Conservation (phyloP, 2,888 invertebrate genomes). For the Rapana venosa region DNA sequence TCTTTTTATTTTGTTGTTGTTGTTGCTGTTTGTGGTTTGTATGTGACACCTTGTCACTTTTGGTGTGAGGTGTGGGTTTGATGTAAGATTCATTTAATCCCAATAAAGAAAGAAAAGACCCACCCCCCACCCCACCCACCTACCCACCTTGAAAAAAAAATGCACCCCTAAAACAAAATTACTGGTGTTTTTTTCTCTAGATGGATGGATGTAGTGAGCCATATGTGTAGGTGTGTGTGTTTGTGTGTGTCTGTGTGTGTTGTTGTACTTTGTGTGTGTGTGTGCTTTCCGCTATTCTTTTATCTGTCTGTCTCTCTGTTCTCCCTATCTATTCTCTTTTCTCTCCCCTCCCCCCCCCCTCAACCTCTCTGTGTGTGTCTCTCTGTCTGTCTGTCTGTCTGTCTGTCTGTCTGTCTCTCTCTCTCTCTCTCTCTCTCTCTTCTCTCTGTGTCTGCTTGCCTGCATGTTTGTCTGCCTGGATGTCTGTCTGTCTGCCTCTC, state of each 20-base stretch:
- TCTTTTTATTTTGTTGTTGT: background rate
- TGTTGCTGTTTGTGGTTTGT: background rate
- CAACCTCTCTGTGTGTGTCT: background rate
- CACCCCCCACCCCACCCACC: too few relatives aligned
- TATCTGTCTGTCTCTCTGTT: background rate
- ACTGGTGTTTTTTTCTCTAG: background rate
- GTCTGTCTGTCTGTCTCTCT: background rate
- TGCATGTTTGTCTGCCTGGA: too few relatives aligned
- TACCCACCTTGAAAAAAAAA: background rate
- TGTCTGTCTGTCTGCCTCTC: background rate
- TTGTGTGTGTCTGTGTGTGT: background rate
- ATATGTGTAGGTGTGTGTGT: background rate
- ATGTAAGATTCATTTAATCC: background rate
- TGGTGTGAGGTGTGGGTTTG: background rate
- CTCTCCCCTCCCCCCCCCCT: background rate
- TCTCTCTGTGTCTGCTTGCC: too few relatives aligned
- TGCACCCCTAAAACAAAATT: background rate
- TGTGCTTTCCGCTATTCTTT: too few relatives aligned
- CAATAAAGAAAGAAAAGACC: background rate
- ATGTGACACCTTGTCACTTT: background rate
- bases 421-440: background rate
- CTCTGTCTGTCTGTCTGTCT: background rate
- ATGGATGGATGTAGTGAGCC: background rate
- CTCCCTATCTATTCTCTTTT: background rate
- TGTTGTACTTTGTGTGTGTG: too few relatives aligned